Evolutionary conservation across 1,140 invertebrate species (phyloP).

Genomic region (Halyomorpha halys): DNA sequence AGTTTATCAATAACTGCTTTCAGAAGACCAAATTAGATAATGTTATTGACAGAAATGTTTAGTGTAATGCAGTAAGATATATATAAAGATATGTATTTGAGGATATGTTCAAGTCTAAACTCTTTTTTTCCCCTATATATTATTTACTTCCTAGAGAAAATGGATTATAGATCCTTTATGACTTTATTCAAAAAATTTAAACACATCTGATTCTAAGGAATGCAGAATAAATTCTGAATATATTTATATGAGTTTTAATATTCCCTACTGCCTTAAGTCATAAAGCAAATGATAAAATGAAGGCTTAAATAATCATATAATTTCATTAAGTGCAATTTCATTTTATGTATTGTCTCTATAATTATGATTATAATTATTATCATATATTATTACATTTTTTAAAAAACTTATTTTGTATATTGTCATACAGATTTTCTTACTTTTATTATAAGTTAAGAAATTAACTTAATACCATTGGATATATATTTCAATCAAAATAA

Average conservation of each 20-base stretch:
- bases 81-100: slow-evolving; percentile 17
- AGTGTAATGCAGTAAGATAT: background rate
- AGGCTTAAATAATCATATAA: no score
- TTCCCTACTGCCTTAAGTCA: no score
- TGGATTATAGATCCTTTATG: background rate
- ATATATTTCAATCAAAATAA: no score
- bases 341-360: no score
- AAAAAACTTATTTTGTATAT: no score
- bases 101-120: slow-evolving; percentile 22
- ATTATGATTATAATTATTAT: no score
- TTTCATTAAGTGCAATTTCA: no score
- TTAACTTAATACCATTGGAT: no score
- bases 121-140: slow-evolving; percentile 17
- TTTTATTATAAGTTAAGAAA: no score
- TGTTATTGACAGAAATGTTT: background rate
- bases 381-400: no score
- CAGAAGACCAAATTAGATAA: slow-evolving; percentile 2
- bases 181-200: background rate
- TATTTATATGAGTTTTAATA: background rate
- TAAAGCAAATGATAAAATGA: no score
- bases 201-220: background rate
- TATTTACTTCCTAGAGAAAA: slow-evolving; percentile 1
- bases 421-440: no score
- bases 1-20: slow-evolving; percentile 1
- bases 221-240: background rate